These are phyloP conservation scores for Heliocidaris erythrogramma DNA, from an alignment of 35 echinoderm and acorn worm species.

Conservation along the genomic window DNA sequence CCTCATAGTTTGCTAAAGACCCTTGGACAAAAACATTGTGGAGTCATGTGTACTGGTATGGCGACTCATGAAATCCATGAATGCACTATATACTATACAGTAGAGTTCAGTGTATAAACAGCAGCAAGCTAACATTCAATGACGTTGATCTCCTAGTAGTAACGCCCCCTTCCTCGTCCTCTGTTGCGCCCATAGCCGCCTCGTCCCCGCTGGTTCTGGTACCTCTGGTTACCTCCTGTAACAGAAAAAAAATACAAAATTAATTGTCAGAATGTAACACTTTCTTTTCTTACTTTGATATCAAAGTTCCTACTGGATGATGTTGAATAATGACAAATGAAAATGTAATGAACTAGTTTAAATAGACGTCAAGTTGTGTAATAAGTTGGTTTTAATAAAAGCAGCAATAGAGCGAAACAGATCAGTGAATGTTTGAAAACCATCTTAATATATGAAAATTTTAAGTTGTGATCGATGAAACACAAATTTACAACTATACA, in stretches of 20 bases:
- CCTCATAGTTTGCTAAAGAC: too few relatives aligned
- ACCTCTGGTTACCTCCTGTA: slow-evolving; percentile 46
- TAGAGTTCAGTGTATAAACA: neutral
- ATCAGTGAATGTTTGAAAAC: too few relatives aligned
- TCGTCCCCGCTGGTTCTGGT: slow-evolving; percentile 36
- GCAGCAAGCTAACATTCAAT: neutral
- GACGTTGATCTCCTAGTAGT: neutral
- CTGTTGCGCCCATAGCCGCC: slow-evolving; percentile 52
- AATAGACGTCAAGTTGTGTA: too few relatives aligned
- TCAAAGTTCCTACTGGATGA: neutral
- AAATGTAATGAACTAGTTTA: neutral
- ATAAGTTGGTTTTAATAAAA: too few relatives aligned
- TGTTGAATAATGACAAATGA: neutral
- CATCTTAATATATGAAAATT: too few relatives aligned
- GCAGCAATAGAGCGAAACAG: too few relatives aligned
- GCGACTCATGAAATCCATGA: too few relatives aligned
- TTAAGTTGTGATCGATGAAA: too few relatives aligned
- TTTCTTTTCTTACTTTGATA: neutral
- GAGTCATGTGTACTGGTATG: too few relatives aligned
- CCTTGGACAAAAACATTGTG: too few relatives aligned
- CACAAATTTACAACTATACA: too few relatives aligned
- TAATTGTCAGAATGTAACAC: neutral
- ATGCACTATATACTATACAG: neutral
- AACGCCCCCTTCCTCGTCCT: slow-evolving; percentile 52
- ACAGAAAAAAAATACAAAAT: neutral